A percentile compares a stretch with the other conserved stretches of the same genome.
phyloP scores from a whole-genome alignment of 2,797 vertebrate species.

The Sibirionetta formosa region DNA sequence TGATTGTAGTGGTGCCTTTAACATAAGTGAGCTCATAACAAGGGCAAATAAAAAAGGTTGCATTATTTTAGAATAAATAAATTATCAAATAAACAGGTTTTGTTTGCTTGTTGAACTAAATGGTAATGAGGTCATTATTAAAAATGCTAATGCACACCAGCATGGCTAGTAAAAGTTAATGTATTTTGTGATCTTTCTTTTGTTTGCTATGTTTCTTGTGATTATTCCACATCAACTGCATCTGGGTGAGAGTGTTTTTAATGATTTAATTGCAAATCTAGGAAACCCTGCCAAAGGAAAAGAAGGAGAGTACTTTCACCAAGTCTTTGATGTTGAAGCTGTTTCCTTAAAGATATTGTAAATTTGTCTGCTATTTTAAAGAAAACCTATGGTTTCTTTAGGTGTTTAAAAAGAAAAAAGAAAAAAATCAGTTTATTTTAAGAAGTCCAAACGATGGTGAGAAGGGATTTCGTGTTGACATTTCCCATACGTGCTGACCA shows the following conservation, averaged over 20 bases:
- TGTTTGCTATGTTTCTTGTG: conserved; percentile 35
- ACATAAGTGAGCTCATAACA: conserved; percentile 54
- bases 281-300: background rate
- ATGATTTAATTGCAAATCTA: conserved; percentile 54
- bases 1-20: conserved; percentile 76
- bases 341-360: background rate
- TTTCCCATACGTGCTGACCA: background rate
- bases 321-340: background rate
- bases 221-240: conserved; percentile 19
- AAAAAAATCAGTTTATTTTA: background rate
- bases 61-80: conserved; percentile 55
- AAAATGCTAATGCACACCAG: conserved; percentile 61
- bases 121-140: conserved; percentile 69
- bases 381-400: background rate
- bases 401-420: background rate
- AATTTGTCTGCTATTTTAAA: background rate
- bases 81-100: conserved; percentile 59
- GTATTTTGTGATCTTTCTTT: conserved; percentile 65
- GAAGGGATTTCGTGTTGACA: background rate
- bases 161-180: conserved; percentile 50
- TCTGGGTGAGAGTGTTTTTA: conserved; percentile 37
- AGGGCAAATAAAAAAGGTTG: conserved; percentile 45
- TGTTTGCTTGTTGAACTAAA: conserved; percentile 53
- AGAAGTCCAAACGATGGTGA: background rate
- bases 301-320: background rate